Percentiles rank a stretch among this genome's conserved stretches.
These are phyloP conservation scores for Xiphias gladius DNA, from an alignment of 2,113 vertebrate species.

Conservation along the genomic window DNA sequence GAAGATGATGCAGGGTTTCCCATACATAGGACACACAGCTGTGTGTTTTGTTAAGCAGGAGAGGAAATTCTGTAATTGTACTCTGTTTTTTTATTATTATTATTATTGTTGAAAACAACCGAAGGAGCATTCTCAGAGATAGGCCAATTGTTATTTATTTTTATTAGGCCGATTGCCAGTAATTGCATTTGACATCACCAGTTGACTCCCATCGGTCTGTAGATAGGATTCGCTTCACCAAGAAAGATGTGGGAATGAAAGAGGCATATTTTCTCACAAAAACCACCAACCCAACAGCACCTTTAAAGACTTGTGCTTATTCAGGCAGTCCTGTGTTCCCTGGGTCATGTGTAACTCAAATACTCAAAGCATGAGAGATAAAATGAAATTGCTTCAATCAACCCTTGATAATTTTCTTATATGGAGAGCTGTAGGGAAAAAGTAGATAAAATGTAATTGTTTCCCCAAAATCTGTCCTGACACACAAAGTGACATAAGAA, in stretches of 20 bases:
- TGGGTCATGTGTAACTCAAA: slow-evolving; percentile 36
- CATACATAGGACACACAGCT: too few relatives aligned
- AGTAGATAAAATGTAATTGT: not conserved
- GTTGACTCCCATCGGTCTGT: slow-evolving; percentile 58
- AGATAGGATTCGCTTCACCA: slow-evolving; percentile 28
- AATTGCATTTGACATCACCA: slow-evolving; percentile 51
- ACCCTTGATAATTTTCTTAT: slow-evolving; percentile 39
- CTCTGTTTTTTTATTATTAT: too few relatives aligned
- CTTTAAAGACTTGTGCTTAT: slow-evolving; percentile 33
- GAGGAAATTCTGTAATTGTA: too few relatives aligned
- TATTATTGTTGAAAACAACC: too few relatives aligned
- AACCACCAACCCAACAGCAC: not conserved
- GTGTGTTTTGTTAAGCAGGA: too few relatives aligned
- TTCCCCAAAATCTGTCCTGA: slow-evolving; percentile 30
- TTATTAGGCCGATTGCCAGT: slow-evolving; percentile 39
- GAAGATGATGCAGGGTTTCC: too few relatives aligned
- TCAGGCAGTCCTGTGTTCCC: slow-evolving; percentile 29
- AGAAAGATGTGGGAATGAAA: slow-evolving; percentile 26
- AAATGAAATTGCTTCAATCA: slow-evolving; percentile 46
- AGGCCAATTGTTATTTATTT: too few relatives aligned
- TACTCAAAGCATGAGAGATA: slow-evolving; percentile 9
- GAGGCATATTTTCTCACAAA: slow-evolving; percentile 16
- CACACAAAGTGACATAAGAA: slow-evolving; percentile 30
- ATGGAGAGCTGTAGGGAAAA: slow-evolving; percentile 9
- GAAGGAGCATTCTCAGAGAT: too few relatives aligned